Evolutionary conservation across 2,888 invertebrate genomes (phyloP).

Genomic region (Drosophila borborema): DNA sequence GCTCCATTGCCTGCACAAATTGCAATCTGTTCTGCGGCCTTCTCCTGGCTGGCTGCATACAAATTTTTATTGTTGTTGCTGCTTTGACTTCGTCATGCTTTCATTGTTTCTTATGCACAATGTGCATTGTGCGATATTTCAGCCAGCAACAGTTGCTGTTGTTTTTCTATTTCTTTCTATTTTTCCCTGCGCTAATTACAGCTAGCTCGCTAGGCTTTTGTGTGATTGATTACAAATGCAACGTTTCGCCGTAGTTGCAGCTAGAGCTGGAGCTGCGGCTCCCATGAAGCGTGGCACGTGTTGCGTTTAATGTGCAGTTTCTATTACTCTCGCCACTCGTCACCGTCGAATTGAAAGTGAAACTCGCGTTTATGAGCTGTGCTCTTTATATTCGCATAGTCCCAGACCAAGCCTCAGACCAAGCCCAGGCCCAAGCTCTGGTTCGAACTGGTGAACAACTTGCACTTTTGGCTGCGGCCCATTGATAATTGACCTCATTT

Average conservation of each 20-base stretch:
- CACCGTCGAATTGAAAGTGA: conserved; percentile 68
- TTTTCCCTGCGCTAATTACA: conserved; percentile 81
- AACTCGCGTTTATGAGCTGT: conserved; percentile 72
- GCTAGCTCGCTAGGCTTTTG: conserved; percentile 58
- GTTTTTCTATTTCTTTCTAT: conserved; percentile 30
- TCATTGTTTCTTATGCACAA: conserved; percentile 70
- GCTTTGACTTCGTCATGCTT: conserved; percentile 73
- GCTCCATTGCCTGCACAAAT: conserved; percentile 83
- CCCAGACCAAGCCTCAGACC: background rate
- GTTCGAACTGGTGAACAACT: conserved; percentile 59
- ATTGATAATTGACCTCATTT: conserved; percentile 82
- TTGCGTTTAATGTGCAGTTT: conserved; percentile 81
- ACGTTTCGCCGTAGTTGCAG: conserved; percentile 47
- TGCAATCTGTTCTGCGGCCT: conserved; percentile 76
- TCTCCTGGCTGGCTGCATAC: conserved; percentile 56
- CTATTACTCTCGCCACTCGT: conserved; percentile 75
- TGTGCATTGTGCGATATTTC: conserved; percentile 66
- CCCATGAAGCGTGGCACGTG: conserved; percentile 81
- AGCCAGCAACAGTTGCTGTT: conserved; percentile 21
- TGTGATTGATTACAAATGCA: conserved; percentile 80
- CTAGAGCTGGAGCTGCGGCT: conserved; percentile 42
- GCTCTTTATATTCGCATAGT: conserved; percentile 30
- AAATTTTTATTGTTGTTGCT: conserved; percentile 35
- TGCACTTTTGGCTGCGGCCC: conserved; percentile 72
- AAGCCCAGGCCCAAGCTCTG: conserved; percentile 12